Percentiles rank a stretch among this genome's conserved stretches.
These are phyloP conservation scores for Rana temporaria DNA, from an alignment of 2,113 vertebrate genomes.

Conservation along the genomic window DNA sequence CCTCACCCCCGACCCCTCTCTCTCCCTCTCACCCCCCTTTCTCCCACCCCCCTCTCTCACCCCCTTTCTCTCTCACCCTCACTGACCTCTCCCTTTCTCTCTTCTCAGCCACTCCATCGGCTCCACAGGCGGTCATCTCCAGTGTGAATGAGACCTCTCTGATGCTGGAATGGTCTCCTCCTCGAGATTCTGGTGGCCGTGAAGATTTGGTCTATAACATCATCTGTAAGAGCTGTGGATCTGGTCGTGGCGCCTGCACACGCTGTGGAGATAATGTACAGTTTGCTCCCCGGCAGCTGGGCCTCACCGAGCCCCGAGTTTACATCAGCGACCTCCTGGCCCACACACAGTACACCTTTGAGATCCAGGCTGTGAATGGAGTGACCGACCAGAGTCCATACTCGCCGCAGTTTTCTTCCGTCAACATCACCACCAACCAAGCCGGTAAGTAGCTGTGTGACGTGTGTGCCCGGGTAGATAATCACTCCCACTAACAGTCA, in stretches of 20 bases:
- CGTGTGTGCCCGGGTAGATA: too few relatives aligned
- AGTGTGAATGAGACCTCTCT: slow-evolving; percentile 94
- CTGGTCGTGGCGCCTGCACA: slow-evolving; percentile 82
- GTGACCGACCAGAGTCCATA: slow-evolving; percentile 95
- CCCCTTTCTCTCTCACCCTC: too few relatives aligned
- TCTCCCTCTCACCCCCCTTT: too few relatives aligned
- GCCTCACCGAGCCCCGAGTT: slow-evolving; percentile 80
- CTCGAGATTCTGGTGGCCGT: slow-evolving; percentile 83
- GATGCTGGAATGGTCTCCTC: slow-evolving; percentile 86
- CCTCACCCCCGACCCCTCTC: too few relatives aligned
- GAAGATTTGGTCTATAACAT: slow-evolving; percentile 95
- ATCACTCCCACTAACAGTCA: too few relatives aligned
- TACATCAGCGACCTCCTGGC: slow-evolving; percentile 92
- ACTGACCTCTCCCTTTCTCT: too few relatives aligned
- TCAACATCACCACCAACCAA: slow-evolving; percentile 98
- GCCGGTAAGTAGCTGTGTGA: slow-evolving; percentile 79
- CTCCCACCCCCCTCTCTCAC: too few relatives aligned
- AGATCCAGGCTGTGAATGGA: slow-evolving; percentile 92
- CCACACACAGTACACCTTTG: slow-evolving; percentile 96
- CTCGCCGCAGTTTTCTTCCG: slow-evolving; percentile 85
- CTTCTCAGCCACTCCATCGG: slow-evolving; percentile 84
- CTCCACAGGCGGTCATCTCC: slow-evolving; percentile 88
- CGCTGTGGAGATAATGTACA: slow-evolving; percentile 96
- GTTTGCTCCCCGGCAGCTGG: slow-evolving; percentile 90
- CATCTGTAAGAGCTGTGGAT: slow-evolving; percentile 94